Evolutionary conservation across 2,113 vertebrate species (phyloP).

Genomic region (Rhabdomys dilectus): DNA sequence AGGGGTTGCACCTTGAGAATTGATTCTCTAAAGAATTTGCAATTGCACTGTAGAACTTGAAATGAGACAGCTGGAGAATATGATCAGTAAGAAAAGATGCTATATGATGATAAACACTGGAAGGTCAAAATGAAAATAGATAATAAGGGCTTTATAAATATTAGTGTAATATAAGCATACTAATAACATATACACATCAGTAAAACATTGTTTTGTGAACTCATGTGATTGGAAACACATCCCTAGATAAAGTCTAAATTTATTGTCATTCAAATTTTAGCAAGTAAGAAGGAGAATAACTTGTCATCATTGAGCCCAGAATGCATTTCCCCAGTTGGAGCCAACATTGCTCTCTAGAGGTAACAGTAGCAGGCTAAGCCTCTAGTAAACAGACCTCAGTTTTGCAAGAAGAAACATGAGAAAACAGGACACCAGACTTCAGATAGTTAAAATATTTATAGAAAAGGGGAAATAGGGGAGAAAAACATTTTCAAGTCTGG

Average conservation of each 20-base stretch:
- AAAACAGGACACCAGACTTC: background rate
- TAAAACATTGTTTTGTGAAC: conserved; percentile 23
- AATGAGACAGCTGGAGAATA: background rate
- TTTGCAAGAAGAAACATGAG: background rate
- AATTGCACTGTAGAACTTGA: background rate
- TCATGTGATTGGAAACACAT: conserved; percentile 17
- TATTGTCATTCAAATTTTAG: conserved; percentile 40
- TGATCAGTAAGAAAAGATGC: background rate
- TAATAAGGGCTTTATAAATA: conserved; percentile 39
- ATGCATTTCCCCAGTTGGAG: background rate
- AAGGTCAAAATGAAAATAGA: background rate
- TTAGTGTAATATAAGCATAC: background rate
- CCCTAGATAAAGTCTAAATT: conserved; percentile 23
- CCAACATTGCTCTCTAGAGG: background rate
- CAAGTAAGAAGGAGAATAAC: conserved; percentile 42
- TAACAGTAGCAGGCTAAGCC: background rate
- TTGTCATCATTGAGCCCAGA: background rate
- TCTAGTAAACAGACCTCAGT: background rate
- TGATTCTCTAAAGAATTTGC: background rate
- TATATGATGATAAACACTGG: background rate
- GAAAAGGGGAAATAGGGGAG: background rate
- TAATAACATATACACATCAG: conserved; percentile 50
- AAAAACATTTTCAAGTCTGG: background rate
- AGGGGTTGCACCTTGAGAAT: background rate
- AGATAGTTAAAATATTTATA: background rate